Evolutionary conservation across 2,888 invertebrate species (phyloP), one percentile per base, ranked within the genome.

Genomic region (Anthoptus insignis): DNA sequence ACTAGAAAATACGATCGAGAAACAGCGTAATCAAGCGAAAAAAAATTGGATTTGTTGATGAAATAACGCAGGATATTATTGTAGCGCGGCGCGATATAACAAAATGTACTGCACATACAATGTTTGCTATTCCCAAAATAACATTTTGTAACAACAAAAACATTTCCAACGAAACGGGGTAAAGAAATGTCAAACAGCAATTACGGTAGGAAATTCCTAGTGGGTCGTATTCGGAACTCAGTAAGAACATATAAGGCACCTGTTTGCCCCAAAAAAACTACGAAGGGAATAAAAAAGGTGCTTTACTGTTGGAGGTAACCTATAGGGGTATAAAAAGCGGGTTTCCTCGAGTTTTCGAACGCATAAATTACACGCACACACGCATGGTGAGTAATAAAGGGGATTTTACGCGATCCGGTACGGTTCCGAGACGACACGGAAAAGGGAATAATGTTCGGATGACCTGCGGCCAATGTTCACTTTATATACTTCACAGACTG

Each of bases 391-490:
- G 84, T 77, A 80, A 85, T 87, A 88, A 86, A 88, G 79, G 78
- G 79, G 81, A 81, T 83, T 88, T 88, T 89, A 87, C 83, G 86
- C 76, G 79, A 80, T 80, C 80, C 74, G 74, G 75, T 82, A 81
- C 82, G 82, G 82, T 80, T 21, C 80, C 78, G 58, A 22, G 76
- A 76, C 80, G 80, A 76, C 79, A 77, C 73, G 79, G 74, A 1
- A 14, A 11, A 16, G 19, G 42, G 81, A 85, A 87, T 86, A 86
- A 86, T 85, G 80, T 78, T 76, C 76, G 75, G 74, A 72, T 72
- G 74, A 72, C 72, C 75, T 58, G 73, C 50, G 58, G 21, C 29
- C 42, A 19, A 37, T 24, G 67, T 47, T 67, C 57, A 13, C 13
- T 54, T 54, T 22, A 76, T n/a, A n/a, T n/a, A n/a, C n/a, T n/a